Evolutionary conservation across 2,888 invertebrate species (phyloP).

Genomic region (Drosophila niveifrons): DNA sequence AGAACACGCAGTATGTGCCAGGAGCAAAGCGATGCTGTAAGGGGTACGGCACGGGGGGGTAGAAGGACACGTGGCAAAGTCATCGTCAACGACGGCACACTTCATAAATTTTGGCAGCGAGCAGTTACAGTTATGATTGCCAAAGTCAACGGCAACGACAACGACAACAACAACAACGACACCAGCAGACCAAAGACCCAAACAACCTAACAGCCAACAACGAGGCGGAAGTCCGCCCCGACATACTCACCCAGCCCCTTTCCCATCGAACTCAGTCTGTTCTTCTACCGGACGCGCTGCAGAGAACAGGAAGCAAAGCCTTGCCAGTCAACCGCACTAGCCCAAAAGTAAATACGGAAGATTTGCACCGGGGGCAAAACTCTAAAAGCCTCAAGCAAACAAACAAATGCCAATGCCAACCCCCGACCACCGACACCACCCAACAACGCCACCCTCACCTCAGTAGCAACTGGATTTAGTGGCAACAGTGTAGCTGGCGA

Average conservation of each 20-base stretch:
- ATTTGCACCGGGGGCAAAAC: slow-evolving; percentile 56
- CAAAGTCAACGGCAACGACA: slow-evolving; percentile 63
- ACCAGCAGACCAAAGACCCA: slow-evolving; percentile 15
- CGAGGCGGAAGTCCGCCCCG: slow-evolving; percentile 70
- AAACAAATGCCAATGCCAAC: slow-evolving; percentile 42
- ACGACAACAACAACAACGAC: slow-evolving; percentile 28
- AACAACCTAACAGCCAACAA: slow-evolving; percentile 48
- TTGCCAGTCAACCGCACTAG: slow-evolving; percentile 76
- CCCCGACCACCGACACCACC: slow-evolving; percentile 1
- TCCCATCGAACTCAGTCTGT: not conserved
- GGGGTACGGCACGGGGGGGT: not conserved
- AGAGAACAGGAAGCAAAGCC: slow-evolving; percentile 64
- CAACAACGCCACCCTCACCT: not conserved
- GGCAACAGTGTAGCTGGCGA: slow-evolving; percentile 64
- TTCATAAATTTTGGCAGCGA: slow-evolving; percentile 81
- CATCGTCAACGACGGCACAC: slow-evolving; percentile 79
- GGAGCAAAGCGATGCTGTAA: not conserved
- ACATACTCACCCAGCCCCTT: slow-evolving; percentile 14
- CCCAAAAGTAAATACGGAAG: slow-evolving; percentile 74
- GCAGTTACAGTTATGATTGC: slow-evolving; percentile 83
- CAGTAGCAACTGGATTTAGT: slow-evolving; percentile 7
- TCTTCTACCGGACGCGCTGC: not conserved
- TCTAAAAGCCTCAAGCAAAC: slow-evolving; percentile 67
- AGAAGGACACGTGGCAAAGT: slow-evolving; percentile 67
- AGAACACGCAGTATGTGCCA: slow-evolving; percentile 34